Percentiles rank a stretch among this genome's conserved stretches.
Conservation (phyloP, 2,888 invertebrate species). For the Erebia palarica region DNA sequence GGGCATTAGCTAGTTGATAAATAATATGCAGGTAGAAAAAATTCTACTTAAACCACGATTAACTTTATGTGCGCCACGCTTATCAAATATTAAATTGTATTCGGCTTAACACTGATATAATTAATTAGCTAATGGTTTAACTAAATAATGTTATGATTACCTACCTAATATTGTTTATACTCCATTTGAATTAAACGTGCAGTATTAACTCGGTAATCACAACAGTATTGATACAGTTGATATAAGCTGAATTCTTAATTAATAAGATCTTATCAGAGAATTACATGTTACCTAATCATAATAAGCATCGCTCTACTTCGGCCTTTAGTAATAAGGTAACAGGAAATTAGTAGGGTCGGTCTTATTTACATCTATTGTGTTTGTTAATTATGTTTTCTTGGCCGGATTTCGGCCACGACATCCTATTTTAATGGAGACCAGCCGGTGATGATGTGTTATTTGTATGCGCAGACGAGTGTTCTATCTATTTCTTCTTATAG, state of each 20-base stretch:
- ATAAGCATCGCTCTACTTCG: conserved; percentile 10
- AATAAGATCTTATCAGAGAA: conserved; percentile 17
- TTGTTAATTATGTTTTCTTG: not conserved
- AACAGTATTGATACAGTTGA: conserved; percentile 12
- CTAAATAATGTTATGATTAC: not conserved
- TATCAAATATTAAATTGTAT: too few relatives aligned
- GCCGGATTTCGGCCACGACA: too few relatives aligned
- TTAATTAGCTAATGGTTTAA: not conserved
- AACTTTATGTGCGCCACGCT: too few relatives aligned
- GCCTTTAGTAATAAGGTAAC: not conserved
- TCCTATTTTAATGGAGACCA: too few relatives aligned
- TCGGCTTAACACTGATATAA: not conserved
- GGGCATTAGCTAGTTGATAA: too few relatives aligned
- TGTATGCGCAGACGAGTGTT: too few relatives aligned
- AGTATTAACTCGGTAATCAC: conserved; percentile 13
- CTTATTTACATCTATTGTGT: conserved; percentile 9
- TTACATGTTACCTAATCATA: conserved; percentile 7
- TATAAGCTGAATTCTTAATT: conserved; percentile 19
- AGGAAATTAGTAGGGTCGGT: not conserved
- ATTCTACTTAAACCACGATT: too few relatives aligned
- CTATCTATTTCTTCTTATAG: too few relatives aligned
- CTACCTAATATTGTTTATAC: not conserved
- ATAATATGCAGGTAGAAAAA: too few relatives aligned
- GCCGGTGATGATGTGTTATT: too few relatives aligned
- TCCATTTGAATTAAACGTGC: conserved; percentile 15